Evolutionary conservation across 2,888 invertebrate species (phyloP).

Genomic region (Eristalis tenax): DNA sequence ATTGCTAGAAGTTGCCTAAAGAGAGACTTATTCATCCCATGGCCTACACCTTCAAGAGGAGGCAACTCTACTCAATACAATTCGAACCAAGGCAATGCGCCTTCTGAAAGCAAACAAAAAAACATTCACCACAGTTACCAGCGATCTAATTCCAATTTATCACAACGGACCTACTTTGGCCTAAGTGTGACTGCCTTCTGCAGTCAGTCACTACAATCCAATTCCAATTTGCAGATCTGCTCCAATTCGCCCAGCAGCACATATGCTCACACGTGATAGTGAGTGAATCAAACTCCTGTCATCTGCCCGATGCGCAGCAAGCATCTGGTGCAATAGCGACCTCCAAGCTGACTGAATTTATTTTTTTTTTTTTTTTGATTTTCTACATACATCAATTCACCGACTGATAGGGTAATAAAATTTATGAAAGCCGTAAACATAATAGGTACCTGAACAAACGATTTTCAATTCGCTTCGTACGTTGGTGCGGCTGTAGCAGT

Average conservation of each 20-base stretch:
- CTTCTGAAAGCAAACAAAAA: too few relatives aligned
- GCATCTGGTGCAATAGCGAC: not conserved
- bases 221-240: not conserved
- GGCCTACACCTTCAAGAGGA: too few relatives aligned
- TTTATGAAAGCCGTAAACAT: slow-evolving; percentile 26
- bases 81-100: too few relatives aligned
- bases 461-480: slow-evolving; percentile 32
- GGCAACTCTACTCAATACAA: too few relatives aligned
- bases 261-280: not conserved
- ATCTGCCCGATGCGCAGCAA: not conserved
- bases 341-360: not conserved
- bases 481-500: not conserved
- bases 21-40: too few relatives aligned
- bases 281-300: not conserved
- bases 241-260: not conserved
- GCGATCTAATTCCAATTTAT: not conserved
- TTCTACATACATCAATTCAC: not conserved
- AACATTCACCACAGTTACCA: not conserved
- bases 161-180: too few relatives aligned
- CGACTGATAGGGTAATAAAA: not conserved
- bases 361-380: not conserved
- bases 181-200: too few relatives aligned
- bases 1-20: too few relatives aligned
- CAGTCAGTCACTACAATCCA: too few relatives aligned
- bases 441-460: slow-evolving; percentile 39